These are phyloP conservation scores for Argya squamiceps DNA, from an alignment of 2,797 vertebrate genomes.

Conservation along the genomic window DNA sequence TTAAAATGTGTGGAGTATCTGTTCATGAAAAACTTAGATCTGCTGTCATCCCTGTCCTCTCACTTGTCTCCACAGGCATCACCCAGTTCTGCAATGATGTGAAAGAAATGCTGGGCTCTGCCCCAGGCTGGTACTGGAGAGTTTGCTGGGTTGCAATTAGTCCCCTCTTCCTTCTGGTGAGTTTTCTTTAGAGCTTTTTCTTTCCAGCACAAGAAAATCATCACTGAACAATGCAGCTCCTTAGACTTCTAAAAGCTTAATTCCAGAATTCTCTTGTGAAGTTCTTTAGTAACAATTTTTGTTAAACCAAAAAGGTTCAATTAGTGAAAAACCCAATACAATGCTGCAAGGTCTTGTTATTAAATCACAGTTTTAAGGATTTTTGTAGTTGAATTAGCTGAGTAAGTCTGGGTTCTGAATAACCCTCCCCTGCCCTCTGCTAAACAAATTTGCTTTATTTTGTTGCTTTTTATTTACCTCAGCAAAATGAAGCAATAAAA, in stretches of 20 bases:
- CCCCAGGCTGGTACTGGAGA: conserved; percentile 92
- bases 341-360: not conserved
- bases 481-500: conserved; percentile 27
- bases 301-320: not conserved
- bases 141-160: conserved; percentile 95
- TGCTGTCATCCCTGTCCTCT: not conserved
- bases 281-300: not conserved
- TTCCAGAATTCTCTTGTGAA: not conserved
- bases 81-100: conserved; percentile 91
- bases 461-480: conserved; percentile 3
- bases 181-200: conserved; percentile 39
- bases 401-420: conserved; percentile 6
- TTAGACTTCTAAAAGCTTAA: not conserved
- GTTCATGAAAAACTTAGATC: accelerated
- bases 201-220: not conserved
- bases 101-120: conserved; percentile 93
- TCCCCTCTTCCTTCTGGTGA: conserved; percentile 94
- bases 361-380: not conserved
- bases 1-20: not conserved
- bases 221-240: not conserved
- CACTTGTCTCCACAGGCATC: conserved; percentile 81
- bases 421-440: not conserved
- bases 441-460: not conserved
- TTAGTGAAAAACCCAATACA: not conserved
- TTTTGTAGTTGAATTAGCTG: conserved; percentile 1